These are phyloP conservation scores for Chalcosyrphus nemorum DNA, from an alignment of 2,888 invertebrate species.

Conservation along the genomic window DNA sequence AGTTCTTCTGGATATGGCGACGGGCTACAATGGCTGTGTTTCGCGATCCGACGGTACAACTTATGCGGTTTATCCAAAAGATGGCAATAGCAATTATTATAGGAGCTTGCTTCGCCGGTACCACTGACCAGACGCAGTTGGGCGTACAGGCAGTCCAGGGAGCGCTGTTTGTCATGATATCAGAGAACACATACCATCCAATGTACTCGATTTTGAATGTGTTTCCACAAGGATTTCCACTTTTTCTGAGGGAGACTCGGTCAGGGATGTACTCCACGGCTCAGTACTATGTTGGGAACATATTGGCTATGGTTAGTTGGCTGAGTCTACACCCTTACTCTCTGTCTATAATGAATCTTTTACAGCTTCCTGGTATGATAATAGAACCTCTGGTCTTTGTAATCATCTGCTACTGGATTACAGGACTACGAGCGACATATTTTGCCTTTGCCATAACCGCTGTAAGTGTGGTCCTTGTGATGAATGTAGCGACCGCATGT, in stretches of 20 bases:
- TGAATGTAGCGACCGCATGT: slow-evolving; percentile 94
- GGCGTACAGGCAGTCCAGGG: slow-evolving; percentile 95
- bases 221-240: slow-evolving; percentile 90
- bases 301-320: slow-evolving; percentile 88
- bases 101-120: slow-evolving; percentile 92
- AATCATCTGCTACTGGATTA: slow-evolving; percentile 92
- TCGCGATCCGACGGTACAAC: slow-evolving; percentile 91
- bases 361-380: slow-evolving; percentile 91
- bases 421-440: slow-evolving; percentile 87
- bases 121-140: slow-evolving; percentile 87
- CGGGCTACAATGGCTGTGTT: slow-evolving; percentile 88
- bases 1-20: slow-evolving; percentile 89
- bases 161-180: slow-evolving; percentile 92
- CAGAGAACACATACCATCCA: slow-evolving; percentile 95
- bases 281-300: slow-evolving; percentile 91
- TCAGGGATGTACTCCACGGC: slow-evolving; percentile 92
- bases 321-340: background rate
- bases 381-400: slow-evolving; percentile 92
- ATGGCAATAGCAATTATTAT: slow-evolving; percentile 89
- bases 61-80: slow-evolving; percentile 90
- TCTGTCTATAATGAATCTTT: too few species aligned
- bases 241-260: slow-evolving; percentile 90
- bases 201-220: slow-evolving; percentile 94
- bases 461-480: slow-evolving; percentile 88
- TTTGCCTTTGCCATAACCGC: slow-evolving; percentile 88